phyloP scores from a whole-genome alignment of 2,888 invertebrate species.

The Orgyia antiqua region DNA sequence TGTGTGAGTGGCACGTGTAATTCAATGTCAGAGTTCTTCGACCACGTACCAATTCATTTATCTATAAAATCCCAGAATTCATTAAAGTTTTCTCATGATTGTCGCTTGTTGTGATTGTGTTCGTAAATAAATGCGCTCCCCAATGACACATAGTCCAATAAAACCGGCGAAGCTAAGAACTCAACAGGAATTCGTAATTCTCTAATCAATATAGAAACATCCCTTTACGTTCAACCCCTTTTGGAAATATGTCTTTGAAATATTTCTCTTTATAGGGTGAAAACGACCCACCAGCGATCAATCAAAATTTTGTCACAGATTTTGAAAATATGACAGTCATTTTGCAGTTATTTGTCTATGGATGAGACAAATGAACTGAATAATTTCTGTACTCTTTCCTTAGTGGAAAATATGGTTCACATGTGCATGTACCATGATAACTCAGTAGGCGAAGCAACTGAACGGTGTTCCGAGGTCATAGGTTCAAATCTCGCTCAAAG shows the following conservation, averaged over 20 bases:
- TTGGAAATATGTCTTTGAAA: constrained; percentile 49
- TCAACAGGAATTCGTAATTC: constrained; percentile 42
- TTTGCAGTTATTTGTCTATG: constrained; percentile 23
- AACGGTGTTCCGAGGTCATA: no score
- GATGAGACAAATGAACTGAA: constrained; percentile 9
- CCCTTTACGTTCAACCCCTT: constrained; percentile 34
- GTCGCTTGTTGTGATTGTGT: constrained; percentile 4
- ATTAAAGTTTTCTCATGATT: no score
- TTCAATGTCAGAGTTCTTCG: constrained; percentile 1
- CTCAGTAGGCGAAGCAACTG: no score
- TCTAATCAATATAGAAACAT: constrained; percentile 42
- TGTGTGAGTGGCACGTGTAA: no score
- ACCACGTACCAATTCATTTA: not conserved
- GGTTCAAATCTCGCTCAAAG: no score
- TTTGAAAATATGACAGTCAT: constrained; percentile 31
- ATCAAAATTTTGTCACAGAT: constrained; percentile 31
- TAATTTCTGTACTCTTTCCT: not conserved
- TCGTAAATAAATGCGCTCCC: no score
- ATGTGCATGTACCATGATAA: no score
- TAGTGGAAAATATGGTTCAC: no score
- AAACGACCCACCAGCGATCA: constrained; percentile 20
- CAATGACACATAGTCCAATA: constrained; percentile 19
- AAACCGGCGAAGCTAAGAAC: constrained; percentile 25
- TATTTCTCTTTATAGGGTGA: constrained; percentile 27
- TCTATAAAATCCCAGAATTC: not conserved